Evolutionary conservation across 2,113 vertebrate genomes (phyloP).

Genomic region (Hassar affinis): DNA sequence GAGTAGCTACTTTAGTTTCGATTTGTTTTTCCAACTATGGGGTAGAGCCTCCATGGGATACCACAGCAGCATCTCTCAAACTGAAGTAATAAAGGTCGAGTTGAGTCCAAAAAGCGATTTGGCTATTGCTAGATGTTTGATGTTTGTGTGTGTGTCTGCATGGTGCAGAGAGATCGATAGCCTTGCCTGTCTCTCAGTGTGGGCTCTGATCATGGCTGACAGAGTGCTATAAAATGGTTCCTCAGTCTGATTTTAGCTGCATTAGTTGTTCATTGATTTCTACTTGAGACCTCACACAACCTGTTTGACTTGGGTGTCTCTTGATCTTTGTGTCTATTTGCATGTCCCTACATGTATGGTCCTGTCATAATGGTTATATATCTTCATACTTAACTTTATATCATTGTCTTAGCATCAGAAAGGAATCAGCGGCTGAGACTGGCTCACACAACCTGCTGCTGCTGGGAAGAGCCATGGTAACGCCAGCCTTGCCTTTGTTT

Average conservation of each 20-base stretch:
- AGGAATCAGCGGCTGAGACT: background rate
- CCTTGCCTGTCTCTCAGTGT: conserved; percentile 27
- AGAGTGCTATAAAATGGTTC: conserved; percentile 49
- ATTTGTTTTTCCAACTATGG: background rate
- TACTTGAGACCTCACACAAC: conserved; percentile 1
- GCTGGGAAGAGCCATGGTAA: background rate
- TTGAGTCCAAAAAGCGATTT: conserved; percentile 34
- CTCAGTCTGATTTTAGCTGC: conserved; percentile 37
- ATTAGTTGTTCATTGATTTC: conserved; percentile 48
- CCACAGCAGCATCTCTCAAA: background rate
- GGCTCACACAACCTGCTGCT: background rate
- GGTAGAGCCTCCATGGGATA: background rate
- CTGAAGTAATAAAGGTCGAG: background rate
- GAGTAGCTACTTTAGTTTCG: background rate
- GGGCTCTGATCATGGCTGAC: conserved; percentile 48
- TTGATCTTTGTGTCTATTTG: conserved; percentile 9
- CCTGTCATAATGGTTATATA: background rate
- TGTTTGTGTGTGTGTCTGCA: conserved; percentile 20
- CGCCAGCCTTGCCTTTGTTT: background rate
- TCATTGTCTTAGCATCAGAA: background rate
- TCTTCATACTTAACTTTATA: background rate
- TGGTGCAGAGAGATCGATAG: conserved; percentile 39
- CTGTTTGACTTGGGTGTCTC: background rate
- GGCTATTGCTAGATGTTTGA: conserved; percentile 1
- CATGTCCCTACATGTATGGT: conserved; percentile 21